Conservation (phyloP, 2,797 vertebrate species). For the Gadopsis marmoratus region DNA sequence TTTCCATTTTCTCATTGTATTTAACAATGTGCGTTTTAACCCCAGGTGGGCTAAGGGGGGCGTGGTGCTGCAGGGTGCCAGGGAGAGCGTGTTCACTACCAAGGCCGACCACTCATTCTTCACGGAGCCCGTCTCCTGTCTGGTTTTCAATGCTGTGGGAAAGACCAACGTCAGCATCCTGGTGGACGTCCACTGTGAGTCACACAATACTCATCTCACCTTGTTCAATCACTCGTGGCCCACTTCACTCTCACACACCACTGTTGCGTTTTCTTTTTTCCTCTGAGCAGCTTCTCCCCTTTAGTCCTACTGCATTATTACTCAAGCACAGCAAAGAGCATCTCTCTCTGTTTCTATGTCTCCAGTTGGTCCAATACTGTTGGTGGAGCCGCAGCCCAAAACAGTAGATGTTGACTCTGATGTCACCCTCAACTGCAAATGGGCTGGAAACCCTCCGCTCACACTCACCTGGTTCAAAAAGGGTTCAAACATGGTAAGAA, state of each 20-base stretch:
- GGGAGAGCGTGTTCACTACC: slow-evolving; percentile 92
- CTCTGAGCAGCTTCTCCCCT: slow-evolving; percentile 16
- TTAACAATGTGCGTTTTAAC: not conserved
- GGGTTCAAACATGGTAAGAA: slow-evolving; percentile 94
- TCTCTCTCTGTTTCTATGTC: slow-evolving; percentile 37
- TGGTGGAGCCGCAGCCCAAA: slow-evolving; percentile 94
- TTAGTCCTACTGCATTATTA: slow-evolving; percentile 26
- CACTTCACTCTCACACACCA: slow-evolving; percentile 33
- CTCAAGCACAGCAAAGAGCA: slow-evolving; percentile 40
- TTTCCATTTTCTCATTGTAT: not conserved
- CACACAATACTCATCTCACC: slow-evolving; percentile 29
- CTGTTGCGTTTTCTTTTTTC: slow-evolving; percentile 32
- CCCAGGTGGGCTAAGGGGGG: slow-evolving; percentile 96
- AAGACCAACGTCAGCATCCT: slow-evolving; percentile 98
- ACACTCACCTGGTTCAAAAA: slow-evolving; percentile 98
- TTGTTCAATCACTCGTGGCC: slow-evolving; percentile 4
- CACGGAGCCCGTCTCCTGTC: slow-evolving; percentile 96
- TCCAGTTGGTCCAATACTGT: slow-evolving; percentile 92
- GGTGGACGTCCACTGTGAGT: slow-evolving; percentile 97
- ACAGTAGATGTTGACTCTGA: slow-evolving; percentile 93
- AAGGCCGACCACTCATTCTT: slow-evolving; percentile 97
- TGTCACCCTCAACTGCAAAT: slow-evolving; percentile 94
- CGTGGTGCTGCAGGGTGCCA: slow-evolving; percentile 92
- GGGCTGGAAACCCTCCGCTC: slow-evolving; percentile 95
- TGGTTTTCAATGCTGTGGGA: slow-evolving; percentile 95